These are phyloP conservation scores for Mythimna albipuncta DNA, from an alignment of 2,888 invertebrate genomes.

Conservation along the genomic window DNA sequence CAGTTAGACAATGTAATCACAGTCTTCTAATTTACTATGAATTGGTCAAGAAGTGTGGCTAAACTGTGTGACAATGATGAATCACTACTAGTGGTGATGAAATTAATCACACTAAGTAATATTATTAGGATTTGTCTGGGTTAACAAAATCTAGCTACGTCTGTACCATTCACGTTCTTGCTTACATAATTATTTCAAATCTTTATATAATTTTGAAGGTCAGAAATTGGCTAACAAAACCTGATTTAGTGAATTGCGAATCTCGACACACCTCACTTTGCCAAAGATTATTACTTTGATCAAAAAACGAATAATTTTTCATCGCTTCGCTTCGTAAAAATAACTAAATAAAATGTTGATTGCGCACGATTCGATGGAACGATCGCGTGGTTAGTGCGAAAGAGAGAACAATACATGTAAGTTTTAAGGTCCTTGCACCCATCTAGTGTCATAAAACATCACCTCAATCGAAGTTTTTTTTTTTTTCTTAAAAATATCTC, in stretches of 20 bases:
- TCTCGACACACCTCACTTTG: not conserved
- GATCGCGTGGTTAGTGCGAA: constrained; percentile 18
- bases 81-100: too few relatives aligned
- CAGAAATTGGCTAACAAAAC: constrained; percentile 5
- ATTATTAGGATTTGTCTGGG: too few relatives aligned
- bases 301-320: constrained; percentile 33
- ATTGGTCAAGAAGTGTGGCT: too few relatives aligned
- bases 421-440: not conserved
- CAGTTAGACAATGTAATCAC: too few relatives aligned
- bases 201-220: constrained; percentile 8
- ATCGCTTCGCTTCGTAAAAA: constrained; percentile 39
- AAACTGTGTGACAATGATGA: too few relatives aligned
- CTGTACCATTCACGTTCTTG: not conserved
- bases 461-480: too few relatives aligned
- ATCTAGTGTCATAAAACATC: too few relatives aligned
- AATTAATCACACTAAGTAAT: too few relatives aligned
- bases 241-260: constrained; percentile 7
- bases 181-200: not conserved
- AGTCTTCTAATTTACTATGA: too few relatives aligned
- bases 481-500: too few relatives aligned
- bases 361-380: constrained; percentile 50
- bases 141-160: not conserved
- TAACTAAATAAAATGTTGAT: constrained; percentile 46
- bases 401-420: not conserved
- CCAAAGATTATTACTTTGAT: constrained; percentile 13